A percentile compares a stretch with the other conserved stretches of the same genome.
These are phyloP conservation scores for Achatina immaculata DNA, from an alignment of 1,140 invertebrate species.

Conservation along the genomic window DNA sequence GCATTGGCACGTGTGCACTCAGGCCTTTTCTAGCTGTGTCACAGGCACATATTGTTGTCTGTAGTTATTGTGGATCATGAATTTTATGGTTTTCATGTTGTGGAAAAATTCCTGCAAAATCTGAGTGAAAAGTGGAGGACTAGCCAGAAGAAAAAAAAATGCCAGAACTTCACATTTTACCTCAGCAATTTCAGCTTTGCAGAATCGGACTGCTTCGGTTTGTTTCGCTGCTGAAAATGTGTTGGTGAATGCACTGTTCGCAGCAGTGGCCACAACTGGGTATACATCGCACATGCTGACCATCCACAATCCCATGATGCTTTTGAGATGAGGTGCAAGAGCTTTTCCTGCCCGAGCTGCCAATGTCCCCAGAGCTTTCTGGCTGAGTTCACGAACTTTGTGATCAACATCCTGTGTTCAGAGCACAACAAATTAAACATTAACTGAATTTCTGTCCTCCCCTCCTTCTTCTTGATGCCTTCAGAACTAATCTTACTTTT, in stretches of 20 bases:
- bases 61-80: too few species aligned
- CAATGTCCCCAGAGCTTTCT: slow-evolving; percentile 77
- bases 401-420: slow-evolving; percentile 79
- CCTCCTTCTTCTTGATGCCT: too few species aligned
- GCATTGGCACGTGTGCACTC: too few species aligned
- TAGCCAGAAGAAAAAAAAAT: too few species aligned
- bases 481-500: too few species aligned
- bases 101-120: too few species aligned
- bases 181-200: slow-evolving; percentile 81
- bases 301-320: slow-evolving; percentile 77
- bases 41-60: too few species aligned
- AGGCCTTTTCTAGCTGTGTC: too few species aligned
- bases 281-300: slow-evolving; percentile 85
- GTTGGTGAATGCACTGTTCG: slow-evolving; percentile 77
- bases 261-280: slow-evolving; percentile 82
- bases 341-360: slow-evolving; percentile 79
- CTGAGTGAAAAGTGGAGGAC: too few species aligned
- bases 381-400: slow-evolving; percentile 80
- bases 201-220: slow-evolving; percentile 81
- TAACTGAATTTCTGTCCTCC: too few species aligned
- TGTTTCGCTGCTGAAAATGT: slow-evolving; percentile 82
- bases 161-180: too few species aligned
- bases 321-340: slow-evolving; percentile 84
- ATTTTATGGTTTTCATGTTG: too few species aligned
- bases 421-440: background rate